These are phyloP conservation scores for Odocoileus virginianus DNA, from an alignment of 2,113 vertebrate genomes.

Conservation along the genomic window DNA sequence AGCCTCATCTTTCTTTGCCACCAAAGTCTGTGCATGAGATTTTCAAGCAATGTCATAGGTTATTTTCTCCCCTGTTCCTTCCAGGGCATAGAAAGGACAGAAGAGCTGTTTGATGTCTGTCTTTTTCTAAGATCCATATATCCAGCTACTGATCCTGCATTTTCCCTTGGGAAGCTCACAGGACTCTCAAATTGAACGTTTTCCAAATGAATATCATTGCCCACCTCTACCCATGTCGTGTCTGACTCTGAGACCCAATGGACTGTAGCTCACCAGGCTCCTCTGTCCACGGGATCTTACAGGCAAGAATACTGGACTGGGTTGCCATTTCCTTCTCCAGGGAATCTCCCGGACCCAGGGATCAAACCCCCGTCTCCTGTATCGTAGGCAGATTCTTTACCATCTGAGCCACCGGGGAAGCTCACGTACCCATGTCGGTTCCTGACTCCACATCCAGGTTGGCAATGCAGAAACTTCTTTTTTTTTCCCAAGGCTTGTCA, in stretches of 20 bases:
- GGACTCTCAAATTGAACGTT: not conserved
- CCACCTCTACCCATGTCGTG: not conserved
- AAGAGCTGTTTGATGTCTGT: not conserved
- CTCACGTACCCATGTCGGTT: not conserved
- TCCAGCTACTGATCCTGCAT: not conserved
- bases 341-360: not conserved
- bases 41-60: not conserved
- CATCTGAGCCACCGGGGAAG: not conserved
- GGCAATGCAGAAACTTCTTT: not conserved
- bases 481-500: not conserved
- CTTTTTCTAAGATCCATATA: not conserved
- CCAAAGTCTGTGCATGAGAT: not conserved
- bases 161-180: not conserved
- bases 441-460: not conserved
- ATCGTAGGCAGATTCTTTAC: not conserved
- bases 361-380: not conserved
- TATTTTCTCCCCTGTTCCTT: not conserved
- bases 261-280: not conserved
- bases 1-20: not conserved
- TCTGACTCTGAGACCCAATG: not conserved
- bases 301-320: not conserved
- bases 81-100: not conserved
- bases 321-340: not conserved
- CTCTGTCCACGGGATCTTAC: not conserved
- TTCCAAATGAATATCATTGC: not conserved